These are phyloP conservation scores for Bibio marci DNA, from an alignment of 2,888 invertebrate species.

Conservation along the genomic window DNA sequence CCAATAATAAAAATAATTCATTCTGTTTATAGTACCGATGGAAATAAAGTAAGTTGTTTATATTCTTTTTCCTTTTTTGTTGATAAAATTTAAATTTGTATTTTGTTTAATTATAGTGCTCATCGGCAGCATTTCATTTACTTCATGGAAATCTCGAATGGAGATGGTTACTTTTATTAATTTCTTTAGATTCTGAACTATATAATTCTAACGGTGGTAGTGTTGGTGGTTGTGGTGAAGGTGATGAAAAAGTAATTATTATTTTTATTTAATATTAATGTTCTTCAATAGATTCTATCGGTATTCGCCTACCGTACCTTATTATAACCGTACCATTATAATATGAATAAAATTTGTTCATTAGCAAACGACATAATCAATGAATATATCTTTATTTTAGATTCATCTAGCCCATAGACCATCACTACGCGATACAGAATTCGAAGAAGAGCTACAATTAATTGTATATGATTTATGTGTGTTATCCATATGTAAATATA, in stretches of 20 bases:
- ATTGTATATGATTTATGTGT: constrained; percentile 24
- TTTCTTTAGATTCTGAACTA: constrained; percentile 7
- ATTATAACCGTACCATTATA: no score
- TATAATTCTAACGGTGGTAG: constrained; percentile 12
- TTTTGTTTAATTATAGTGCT: constrained; percentile 11
- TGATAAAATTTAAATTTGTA: not conserved
- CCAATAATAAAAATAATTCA: constrained; percentile 19
- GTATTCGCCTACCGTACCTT: no score
- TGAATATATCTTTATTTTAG: constrained; percentile 12
- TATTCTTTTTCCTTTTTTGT: no score
- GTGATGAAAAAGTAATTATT: constrained; percentile 10
- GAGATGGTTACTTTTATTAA: constrained; percentile 23
- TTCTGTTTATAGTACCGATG: constrained; percentile 20
- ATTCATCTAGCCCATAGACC: constrained; percentile 13
- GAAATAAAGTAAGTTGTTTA: constrained; percentile 18
- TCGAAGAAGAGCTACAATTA: constrained; percentile 12
- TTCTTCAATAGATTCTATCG: no score
- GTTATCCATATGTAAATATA: constrained; percentile 23
- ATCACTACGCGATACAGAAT: constrained; percentile 6
- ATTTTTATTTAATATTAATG: no score
- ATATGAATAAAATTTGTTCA: no score
- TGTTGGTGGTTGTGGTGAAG: no score
- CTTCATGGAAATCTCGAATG: constrained; percentile 27
- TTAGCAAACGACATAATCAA: no score
- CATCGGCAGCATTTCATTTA: constrained; percentile 23